Conservation (phyloP, 2,888 invertebrate species). For the Pristionchus maxplancki region DNA sequence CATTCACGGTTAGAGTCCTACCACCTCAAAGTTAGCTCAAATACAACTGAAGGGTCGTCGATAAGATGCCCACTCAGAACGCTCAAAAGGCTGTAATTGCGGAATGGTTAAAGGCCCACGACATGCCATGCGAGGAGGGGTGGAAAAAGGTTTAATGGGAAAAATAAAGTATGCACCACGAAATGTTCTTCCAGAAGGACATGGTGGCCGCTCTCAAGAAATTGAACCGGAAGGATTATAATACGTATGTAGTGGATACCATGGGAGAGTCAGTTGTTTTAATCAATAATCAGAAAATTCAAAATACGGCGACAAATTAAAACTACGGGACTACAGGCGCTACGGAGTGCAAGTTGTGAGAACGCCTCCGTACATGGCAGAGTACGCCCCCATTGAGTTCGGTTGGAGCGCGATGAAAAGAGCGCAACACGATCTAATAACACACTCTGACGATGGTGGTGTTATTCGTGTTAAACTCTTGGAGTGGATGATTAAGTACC, state of each 20-base stretch:
- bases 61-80: neutral
- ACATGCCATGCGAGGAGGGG: neutral
- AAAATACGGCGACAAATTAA: no score
- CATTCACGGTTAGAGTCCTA: neutral
- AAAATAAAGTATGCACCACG: neutral
- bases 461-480: neutral
- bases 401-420: neutral
- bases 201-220: neutral
- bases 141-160: neutral
- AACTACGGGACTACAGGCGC: neutral
- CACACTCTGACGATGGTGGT: neutral
- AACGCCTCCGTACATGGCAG: neutral
- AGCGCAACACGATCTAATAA: neutral
- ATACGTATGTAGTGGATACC: neutral
- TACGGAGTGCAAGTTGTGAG: neutral
- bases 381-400: neutral
- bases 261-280: neutral
- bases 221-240: neutral
- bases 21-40: neutral
- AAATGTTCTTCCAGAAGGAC: neutral
- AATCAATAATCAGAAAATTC: neutral
- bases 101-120: neutral
- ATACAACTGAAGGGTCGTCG: neutral
- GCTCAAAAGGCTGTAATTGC: neutral
- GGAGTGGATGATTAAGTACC: neutral